Evolutionary conservation across 2,113 vertebrate species (phyloP).

Genomic region (Papio anubis): DNA sequence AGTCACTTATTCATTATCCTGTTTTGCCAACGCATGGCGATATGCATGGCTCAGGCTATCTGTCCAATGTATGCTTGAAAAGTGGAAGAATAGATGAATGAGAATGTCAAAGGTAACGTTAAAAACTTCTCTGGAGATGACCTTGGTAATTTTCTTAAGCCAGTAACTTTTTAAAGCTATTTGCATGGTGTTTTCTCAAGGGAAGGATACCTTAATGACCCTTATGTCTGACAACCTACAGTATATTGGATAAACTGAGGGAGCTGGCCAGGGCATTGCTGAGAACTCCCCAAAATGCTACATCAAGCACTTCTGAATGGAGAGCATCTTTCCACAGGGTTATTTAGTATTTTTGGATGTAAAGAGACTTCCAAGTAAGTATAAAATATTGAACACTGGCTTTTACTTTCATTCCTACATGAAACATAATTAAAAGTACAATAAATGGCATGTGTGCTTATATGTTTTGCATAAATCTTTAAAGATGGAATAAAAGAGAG

Average conservation of each 20-base stretch:
- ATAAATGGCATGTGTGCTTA: background rate
- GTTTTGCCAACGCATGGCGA: background rate
- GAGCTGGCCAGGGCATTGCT: background rate
- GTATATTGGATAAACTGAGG: background rate
- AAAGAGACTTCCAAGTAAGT: background rate
- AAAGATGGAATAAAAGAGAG: background rate
- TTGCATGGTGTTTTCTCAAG: background rate
- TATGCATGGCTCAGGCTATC: background rate
- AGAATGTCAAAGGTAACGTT: background rate
- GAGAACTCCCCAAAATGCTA: background rate
- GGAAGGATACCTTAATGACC: background rate
- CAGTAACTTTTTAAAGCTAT: background rate
- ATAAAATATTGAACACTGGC: background rate
- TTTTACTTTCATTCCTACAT: slow-evolving; percentile 19
- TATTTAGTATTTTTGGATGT: background rate
- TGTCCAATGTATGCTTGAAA: background rate
- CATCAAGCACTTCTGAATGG: background rate
- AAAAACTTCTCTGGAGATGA: background rate
- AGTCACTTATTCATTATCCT: background rate
- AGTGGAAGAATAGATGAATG: background rate
- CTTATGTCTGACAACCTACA: background rate
- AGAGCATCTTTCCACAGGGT: background rate
- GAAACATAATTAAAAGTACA: background rate
- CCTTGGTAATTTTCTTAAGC: background rate
- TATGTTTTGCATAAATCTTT: background rate